These are phyloP conservation scores for Coregonus ussuriensis DNA, from an alignment of 2,797 vertebrate species.

Conservation along the genomic window DNA sequence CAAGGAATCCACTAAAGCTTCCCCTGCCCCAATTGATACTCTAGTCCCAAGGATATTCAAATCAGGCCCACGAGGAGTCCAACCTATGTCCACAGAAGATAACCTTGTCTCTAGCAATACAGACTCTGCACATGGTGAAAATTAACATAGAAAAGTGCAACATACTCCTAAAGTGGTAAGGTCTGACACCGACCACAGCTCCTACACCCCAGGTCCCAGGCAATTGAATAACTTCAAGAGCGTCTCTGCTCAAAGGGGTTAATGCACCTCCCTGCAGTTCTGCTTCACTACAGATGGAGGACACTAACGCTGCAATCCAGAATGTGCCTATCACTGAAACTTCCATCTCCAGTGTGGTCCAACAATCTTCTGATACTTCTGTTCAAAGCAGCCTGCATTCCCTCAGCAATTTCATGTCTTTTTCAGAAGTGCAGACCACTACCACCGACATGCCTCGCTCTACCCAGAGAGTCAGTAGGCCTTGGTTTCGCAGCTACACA, in stretches of 20 bases:
- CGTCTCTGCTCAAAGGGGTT: too few relatives aligned
- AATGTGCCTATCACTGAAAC: too few relatives aligned
- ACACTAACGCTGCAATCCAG: too few relatives aligned
- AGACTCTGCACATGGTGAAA: neutral
- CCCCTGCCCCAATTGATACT: neutral
- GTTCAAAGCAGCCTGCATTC: too few relatives aligned
- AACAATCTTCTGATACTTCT: too few relatives aligned
- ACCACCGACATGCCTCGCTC: neutral
- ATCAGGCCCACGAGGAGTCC: neutral
- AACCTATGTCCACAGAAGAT: neutral
- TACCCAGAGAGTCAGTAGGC: neutral
- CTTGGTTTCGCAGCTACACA: neutral
- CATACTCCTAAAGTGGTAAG: too few relatives aligned
- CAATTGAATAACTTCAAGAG: neutral
- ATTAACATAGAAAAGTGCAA: neutral
- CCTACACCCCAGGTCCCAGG: neutral
- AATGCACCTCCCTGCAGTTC: too few relatives aligned
- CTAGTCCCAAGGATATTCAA: neutral
- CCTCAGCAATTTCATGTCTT: neutral
- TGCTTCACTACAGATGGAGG: too few relatives aligned
- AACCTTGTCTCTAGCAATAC: neutral
- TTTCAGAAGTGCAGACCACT: neutral
- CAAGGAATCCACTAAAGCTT: slow-evolving; percentile 1
- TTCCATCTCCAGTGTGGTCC: too few relatives aligned
- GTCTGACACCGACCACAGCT: too few relatives aligned